Base-by-base conservation (phyloP, 2,888 invertebrate genomes). In the Tinea semifulvella region DNA sequence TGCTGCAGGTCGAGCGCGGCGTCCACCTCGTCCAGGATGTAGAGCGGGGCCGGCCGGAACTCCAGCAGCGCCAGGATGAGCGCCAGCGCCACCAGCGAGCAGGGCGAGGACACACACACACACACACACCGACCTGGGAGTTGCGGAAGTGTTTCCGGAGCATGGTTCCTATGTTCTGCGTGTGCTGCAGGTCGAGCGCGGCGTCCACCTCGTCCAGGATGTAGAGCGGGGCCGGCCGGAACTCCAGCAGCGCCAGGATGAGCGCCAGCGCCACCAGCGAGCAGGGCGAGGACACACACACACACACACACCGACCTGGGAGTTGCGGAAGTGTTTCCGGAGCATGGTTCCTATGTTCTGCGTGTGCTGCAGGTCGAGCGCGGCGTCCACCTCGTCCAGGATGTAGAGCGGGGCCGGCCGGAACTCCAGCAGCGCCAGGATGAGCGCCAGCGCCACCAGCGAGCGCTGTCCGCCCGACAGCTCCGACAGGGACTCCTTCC, bases 151-250 rank as follows among this genome's bases (percentile, higher is more conserved):
- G 95, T 10, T 85, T 83, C 62, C 91, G 91, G 40, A 99, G 84
- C 96, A 99, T 98, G 55, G 87, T 86, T 2, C 98, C 98, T 60
- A 99, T 98, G 76, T 99, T 99, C 79, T 98, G 98, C 8, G 99
- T 99, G 72, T 99, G 99, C 4, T 94, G 95, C 52, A 98, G 86
- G 81, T 99, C 99, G 18, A 99, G 83, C 6, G 98, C 99, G 1
- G 99, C 98, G 70, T 99, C 99, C 43, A 99, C 96, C 83, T 99
- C 99, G 71, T 99, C 99, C 58, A 99, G 84, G 68, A 99, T 97
- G 74, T 99, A 99, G 11, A 99, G 85, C 5, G 99, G 99, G 18
- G 99, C 99, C 2, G 99, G 98, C 65, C 96, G 96, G 81, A 96
- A 99, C 57, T 94, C 86, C 60, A 98, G 71, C 92, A 99, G 94